These are phyloP conservation scores for Bombus polaris DNA, from an alignment of 1,140 invertebrate species.

Conservation along the genomic window DNA sequence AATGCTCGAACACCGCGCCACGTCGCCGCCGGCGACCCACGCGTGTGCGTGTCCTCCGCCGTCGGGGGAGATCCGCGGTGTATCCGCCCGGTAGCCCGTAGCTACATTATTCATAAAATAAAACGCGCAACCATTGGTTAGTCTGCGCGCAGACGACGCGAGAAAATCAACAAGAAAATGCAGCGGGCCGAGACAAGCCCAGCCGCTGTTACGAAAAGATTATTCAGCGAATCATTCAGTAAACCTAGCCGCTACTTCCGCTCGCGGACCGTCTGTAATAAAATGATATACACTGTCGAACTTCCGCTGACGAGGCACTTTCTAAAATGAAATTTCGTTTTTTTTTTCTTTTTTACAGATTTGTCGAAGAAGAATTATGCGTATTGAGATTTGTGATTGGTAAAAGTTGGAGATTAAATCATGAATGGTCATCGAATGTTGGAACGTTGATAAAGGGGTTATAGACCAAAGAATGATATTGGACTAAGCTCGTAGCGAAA, in stretches of 20 bases:
- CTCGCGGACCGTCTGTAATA: background rate
- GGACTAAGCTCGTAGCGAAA: too few species aligned
- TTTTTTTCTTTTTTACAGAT: too few species aligned
- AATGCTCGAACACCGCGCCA: slow-evolving; percentile 63
- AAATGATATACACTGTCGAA: background rate
- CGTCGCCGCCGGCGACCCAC: slow-evolving; percentile 15
- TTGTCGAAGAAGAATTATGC: too few species aligned
- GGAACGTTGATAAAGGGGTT: too few species aligned
- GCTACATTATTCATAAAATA: slow-evolving; percentile 71
- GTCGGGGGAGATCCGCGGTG: too few species aligned
- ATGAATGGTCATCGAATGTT: too few species aligned
- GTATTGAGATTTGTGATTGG: too few species aligned
- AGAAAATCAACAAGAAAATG: slow-evolving; percentile 27
- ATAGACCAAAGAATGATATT: too few species aligned
- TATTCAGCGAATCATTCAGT: slow-evolving; percentile 4
- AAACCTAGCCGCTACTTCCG: background rate
- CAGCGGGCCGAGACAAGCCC: background rate
- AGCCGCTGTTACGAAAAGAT: background rate
- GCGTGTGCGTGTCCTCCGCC: slow-evolving; percentile 68
- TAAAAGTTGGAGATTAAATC: too few species aligned
- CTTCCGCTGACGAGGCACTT: background rate
- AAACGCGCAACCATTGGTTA: slow-evolving; percentile 38
- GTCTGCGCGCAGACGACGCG: background rate
- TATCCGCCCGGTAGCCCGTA: slow-evolving; percentile 31
- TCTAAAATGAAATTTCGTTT: background rate